Evolutionary conservation across 2,113 vertebrate species (phyloP).

Genomic region (Psammodynastes pulverulentus): DNA sequence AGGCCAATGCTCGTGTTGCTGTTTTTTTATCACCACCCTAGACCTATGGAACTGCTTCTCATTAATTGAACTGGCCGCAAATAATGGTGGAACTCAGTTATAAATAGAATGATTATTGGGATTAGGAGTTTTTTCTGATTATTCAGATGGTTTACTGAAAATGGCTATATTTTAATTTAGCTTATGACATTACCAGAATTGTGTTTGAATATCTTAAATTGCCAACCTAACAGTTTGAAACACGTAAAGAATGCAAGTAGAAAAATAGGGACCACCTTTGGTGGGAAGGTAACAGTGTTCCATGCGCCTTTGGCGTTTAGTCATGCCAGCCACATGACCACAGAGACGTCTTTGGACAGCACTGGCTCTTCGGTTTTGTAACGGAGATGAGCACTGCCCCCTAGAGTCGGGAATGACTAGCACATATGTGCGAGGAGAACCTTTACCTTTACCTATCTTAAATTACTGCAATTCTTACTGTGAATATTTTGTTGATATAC

Average conservation of each 20-base stretch:
- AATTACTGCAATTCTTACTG: not conserved
- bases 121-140: not conserved
- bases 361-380: too few species aligned
- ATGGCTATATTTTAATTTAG: not conserved
- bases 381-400: too few species aligned
- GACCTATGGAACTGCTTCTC: not conserved
- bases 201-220: not conserved
- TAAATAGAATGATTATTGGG: not conserved
- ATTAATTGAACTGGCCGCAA: not conserved
- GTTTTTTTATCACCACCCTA: not conserved
- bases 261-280: too few species aligned
- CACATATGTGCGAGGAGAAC: too few species aligned
- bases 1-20: not conserved
- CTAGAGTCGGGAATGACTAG: too few species aligned
- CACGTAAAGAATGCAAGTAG: too few species aligned
- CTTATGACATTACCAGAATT: not conserved
- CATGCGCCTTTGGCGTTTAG: too few species aligned
- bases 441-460: too few species aligned
- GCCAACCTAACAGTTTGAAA: too few species aligned
- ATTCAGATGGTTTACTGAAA: not conserved
- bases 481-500: not conserved
- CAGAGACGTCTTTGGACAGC: too few species aligned
- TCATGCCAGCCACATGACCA: too few species aligned
- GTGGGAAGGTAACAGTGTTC: too few species aligned
- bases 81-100: not conserved